Conservation (phyloP, 35 echinoderm and acorn worm genomes). For the Eucidaris tribuloides region DNA sequence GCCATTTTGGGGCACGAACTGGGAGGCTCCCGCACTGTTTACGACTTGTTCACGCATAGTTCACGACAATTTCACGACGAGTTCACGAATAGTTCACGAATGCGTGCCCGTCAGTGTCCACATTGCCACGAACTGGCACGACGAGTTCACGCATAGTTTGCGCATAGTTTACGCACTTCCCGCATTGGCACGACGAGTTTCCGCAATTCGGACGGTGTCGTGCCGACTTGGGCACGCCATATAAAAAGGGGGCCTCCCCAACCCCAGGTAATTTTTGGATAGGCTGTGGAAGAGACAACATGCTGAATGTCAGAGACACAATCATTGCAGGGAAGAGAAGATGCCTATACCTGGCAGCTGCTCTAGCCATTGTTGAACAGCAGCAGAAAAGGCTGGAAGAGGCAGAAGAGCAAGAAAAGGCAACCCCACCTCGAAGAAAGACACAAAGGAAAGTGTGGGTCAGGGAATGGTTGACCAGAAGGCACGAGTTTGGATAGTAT, state of each 20-base stretch:
- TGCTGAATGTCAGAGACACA: constrained; percentile 19
- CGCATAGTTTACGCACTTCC: constrained; percentile 52
- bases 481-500: constrained; percentile 27
- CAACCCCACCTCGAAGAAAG: constrained; percentile 35
- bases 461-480: constrained; percentile 29
- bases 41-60: constrained; percentile 27
- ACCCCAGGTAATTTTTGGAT: not conserved
- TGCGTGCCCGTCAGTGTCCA: constrained; percentile 43
- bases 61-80: constrained; percentile 3
- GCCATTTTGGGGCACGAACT: constrained; percentile 40
- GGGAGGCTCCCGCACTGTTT: constrained; percentile 50
- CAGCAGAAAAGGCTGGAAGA: constrained; percentile 23
- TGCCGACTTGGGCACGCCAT: too few species aligned
- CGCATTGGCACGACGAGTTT: too few species aligned
- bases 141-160: constrained; percentile 51
- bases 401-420: constrained; percentile 30
- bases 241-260: not conserved
- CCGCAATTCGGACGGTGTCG: too few species aligned
- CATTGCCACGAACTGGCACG: constrained; percentile 42
- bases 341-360: constrained; percentile 28
- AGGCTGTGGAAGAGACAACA: constrained; percentile 22
- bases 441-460: constrained; percentile 37
- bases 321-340: constrained; percentile 26
- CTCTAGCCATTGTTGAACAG: not conserved
- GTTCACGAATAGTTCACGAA: constrained; percentile 37